Percentiles rank a stretch among this genome's conserved stretches.
phyloP scores from a whole-genome alignment of 2,113 vertebrate genomes.

The Phaetusa simplex region DNA sequence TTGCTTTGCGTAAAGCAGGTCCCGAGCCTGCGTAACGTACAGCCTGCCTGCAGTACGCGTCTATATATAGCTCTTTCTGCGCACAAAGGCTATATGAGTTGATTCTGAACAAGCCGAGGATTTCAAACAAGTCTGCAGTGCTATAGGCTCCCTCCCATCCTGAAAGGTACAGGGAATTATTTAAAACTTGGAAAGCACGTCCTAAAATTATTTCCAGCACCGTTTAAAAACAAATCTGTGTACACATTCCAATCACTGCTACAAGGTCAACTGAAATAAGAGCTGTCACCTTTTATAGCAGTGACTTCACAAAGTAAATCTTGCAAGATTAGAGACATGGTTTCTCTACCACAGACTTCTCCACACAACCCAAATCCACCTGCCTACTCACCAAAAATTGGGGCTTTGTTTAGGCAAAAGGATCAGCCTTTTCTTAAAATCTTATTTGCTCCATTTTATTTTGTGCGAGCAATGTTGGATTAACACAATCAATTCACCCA shows the following conservation, averaged over 20 bases:
- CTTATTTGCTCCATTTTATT: neutral
- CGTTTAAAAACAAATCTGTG: neutral
- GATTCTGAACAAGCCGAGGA: constrained; percentile 35
- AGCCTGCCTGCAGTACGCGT: constrained; percentile 30
- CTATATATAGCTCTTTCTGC: constrained; percentile 56
- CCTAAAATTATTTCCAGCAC: neutral
- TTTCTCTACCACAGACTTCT: neutral
- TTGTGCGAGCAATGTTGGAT: neutral
- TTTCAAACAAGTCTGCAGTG: constrained; percentile 26
- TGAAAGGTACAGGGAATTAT: neutral
- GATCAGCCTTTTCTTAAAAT: neutral
- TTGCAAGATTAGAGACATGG: neutral
- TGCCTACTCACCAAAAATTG: neutral
- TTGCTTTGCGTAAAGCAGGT: neutral
- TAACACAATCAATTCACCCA: neutral
- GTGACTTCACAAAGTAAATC: neutral
- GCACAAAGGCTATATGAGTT: constrained; percentile 29
- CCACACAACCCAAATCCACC: neutral
- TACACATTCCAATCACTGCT: neutral
- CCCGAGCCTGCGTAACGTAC: neutral
- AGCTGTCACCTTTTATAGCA: neutral
- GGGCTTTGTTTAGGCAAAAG: neutral
- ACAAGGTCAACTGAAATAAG: neutral
- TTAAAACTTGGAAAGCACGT: neutral
- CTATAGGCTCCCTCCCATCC: neutral